These are phyloP conservation scores for Pogonomyrmex californicus DNA, from an alignment of 1,140 invertebrate genomes.

Conservation along the genomic window DNA sequence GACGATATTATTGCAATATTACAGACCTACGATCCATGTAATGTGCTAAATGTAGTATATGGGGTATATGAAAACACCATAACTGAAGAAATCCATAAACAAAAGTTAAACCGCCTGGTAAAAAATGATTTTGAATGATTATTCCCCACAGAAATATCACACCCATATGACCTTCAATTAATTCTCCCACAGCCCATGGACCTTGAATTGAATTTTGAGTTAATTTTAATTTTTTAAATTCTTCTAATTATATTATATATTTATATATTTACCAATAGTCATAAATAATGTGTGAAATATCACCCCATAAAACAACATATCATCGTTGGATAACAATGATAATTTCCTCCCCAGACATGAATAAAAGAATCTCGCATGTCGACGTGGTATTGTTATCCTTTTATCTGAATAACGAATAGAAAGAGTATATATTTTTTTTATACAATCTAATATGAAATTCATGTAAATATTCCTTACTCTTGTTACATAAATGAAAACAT, in stretches of 20 bases:
- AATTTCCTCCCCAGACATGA: constrained; percentile 89
- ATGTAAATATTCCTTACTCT: constrained; percentile 84
- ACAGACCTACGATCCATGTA: constrained; percentile 88
- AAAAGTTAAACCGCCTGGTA: constrained; percentile 94
- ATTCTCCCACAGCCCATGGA: constrained; percentile 95
- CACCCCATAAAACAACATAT: constrained; percentile 92
- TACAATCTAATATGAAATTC: constrained; percentile 42
- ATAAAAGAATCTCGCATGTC: constrained; percentile 87
- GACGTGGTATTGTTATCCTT: constrained; percentile 85
- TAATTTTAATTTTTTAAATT: neutral
- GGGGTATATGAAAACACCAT: constrained; percentile 90
- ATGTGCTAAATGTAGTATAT: constrained; percentile 90
- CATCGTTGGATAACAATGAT: constrained; percentile 91
- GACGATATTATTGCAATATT: constrained; percentile 31
- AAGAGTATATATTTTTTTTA: neutral
- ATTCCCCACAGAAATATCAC: constrained; percentile 96
- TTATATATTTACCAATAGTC: constrained; percentile 86
- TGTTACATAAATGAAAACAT: constrained; percentile 87
- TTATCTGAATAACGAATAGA: constrained; percentile 80
- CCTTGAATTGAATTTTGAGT: constrained; percentile 86
- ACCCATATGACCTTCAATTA: constrained; percentile 93
- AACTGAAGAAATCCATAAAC: constrained; percentile 92
- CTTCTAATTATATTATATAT: neutral
- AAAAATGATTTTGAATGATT: constrained; percentile 90
- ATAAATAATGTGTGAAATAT: constrained; percentile 92